A percentile compares a stretch with the other conserved stretches of the same genome.
Conservation (phyloP, 2,888 invertebrate species). For the Nemapogon koenigi region DNA sequence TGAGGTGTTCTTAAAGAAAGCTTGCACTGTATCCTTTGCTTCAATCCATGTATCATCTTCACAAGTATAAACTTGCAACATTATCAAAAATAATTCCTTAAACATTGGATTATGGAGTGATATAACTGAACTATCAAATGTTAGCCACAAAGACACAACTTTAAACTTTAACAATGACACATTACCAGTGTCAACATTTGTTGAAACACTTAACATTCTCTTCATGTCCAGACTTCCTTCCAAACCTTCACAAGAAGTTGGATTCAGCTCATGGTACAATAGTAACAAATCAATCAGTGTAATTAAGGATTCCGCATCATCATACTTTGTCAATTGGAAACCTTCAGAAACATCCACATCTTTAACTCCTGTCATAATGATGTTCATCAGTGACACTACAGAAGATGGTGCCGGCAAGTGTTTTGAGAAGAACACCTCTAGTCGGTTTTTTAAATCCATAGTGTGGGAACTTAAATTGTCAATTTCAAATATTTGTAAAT, state of each 20-base stretch:
- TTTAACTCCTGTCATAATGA: slow-evolving; percentile 24
- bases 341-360: slow-evolving; percentile 25
- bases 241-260: slow-evolving; percentile 49
- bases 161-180: slow-evolving; percentile 47
- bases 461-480: slow-evolving; percentile 28
- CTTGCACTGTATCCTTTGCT: slow-evolving; percentile 59
- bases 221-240: slow-evolving; percentile 51
- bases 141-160: slow-evolving; percentile 50
- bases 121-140: slow-evolving; percentile 51
- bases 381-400: slow-evolving; percentile 38
- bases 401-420: slow-evolving; percentile 42
- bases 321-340: slow-evolving; percentile 35
- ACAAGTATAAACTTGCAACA: slow-evolving; percentile 59
- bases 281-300: slow-evolving; percentile 41
- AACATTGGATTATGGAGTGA: slow-evolving; percentile 60
- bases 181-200: slow-evolving; percentile 27
- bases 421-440: slow-evolving; percentile 51
- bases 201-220: slow-evolving; percentile 39
- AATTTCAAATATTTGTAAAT: slow-evolving; percentile 55
- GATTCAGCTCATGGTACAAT: slow-evolving; percentile 46
- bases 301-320: slow-evolving; percentile 36
- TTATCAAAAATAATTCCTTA: slow-evolving; percentile 59
- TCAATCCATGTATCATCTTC: slow-evolving; percentile 48
- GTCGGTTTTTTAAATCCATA: slow-evolving; percentile 37
- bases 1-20: slow-evolving; percentile 67